Percentiles rank a stretch among this genome's conserved stretches.
phyloP scores from a whole-genome alignment of 2,113 vertebrate genomes.

The Cheirogaleus medius region DNA sequence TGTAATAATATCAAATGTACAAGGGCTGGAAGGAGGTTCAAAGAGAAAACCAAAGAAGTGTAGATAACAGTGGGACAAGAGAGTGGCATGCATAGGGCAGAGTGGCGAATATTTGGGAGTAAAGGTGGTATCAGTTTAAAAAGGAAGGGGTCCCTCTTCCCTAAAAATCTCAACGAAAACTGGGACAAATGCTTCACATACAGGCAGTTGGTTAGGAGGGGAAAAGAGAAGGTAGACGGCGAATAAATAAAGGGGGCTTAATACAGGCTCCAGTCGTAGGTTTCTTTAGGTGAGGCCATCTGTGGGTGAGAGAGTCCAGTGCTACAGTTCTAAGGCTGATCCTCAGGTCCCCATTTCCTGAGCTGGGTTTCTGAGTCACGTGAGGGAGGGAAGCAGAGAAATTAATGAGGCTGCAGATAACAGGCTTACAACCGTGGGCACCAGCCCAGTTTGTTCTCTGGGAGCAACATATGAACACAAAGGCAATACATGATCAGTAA shows the following conservation, averaged over 20 bases:
- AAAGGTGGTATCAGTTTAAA: not conserved
- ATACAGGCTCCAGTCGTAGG: not conserved
- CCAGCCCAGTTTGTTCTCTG: not conserved
- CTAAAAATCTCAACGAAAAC: not conserved
- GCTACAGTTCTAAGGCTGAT: not conserved
- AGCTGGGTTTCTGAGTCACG: not conserved
- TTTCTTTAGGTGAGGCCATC: not conserved
- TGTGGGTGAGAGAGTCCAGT: not conserved
- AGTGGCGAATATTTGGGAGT: not conserved
- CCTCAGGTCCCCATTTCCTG: not conserved
- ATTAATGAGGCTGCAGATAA: not conserved
- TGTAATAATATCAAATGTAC: not conserved
- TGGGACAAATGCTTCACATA: not conserved
- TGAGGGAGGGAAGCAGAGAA: not conserved
- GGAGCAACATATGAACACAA: not conserved
- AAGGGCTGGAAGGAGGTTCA: not conserved
- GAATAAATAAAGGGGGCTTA: not conserved
- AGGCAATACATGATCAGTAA: not conserved
- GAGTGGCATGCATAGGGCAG: rapidly evolving
- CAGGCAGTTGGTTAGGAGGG: not conserved
- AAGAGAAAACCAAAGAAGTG: not conserved
- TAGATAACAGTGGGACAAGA: not conserved
- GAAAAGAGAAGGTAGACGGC: not conserved
- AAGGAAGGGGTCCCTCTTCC: not conserved
- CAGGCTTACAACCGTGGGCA: not conserved